phyloP scores from a whole-genome alignment of 2,113 vertebrate genomes.

The Limnothrissa miodon region DNA sequence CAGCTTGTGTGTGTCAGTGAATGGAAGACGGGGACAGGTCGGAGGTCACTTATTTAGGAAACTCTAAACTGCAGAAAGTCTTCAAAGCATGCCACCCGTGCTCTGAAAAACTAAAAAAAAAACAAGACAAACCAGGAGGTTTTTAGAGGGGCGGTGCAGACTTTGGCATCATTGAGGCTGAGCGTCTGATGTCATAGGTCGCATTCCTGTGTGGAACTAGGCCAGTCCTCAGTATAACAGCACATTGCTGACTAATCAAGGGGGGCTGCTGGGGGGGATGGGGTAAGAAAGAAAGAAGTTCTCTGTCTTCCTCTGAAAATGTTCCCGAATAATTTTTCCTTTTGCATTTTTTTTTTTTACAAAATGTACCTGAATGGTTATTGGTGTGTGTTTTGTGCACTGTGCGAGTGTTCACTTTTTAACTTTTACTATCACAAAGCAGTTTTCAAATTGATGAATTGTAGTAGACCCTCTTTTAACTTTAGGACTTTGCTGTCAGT shows the following conservation, averaged over 20 bases:
- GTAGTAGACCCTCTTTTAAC: too few species aligned
- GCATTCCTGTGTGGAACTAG: constrained; percentile 73
- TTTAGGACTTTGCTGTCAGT: too few species aligned
- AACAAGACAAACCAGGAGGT: constrained; percentile 15
- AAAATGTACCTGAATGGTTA: background rate
- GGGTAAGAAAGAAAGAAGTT: constrained; percentile 57
- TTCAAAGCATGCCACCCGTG: constrained; percentile 61
- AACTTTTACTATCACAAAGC: too few species aligned
- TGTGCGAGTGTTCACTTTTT: background rate
- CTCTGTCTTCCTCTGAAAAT: background rate
- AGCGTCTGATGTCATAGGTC: constrained; percentile 75
- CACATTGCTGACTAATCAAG: constrained; percentile 76
- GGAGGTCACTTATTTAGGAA: constrained; percentile 45
- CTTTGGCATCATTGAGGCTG: constrained; percentile 68
- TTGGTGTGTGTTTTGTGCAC: background rate
- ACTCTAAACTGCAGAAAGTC: constrained; percentile 42
- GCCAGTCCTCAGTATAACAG: constrained; percentile 67
- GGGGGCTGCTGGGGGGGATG: constrained; percentile 50
- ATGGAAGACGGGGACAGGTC: constrained; percentile 46
- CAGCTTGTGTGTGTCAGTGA: constrained; percentile 48
- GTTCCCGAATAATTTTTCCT: background rate
- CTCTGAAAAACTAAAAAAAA: constrained; percentile 34
- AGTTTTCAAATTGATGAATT: too few species aligned
- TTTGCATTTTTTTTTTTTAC: background rate
- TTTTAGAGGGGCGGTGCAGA: constrained; percentile 58